These are phyloP conservation scores for Parnassius orleans DNA, from an alignment of 2,888 invertebrate genomes.

Conservation along the genomic window DNA sequence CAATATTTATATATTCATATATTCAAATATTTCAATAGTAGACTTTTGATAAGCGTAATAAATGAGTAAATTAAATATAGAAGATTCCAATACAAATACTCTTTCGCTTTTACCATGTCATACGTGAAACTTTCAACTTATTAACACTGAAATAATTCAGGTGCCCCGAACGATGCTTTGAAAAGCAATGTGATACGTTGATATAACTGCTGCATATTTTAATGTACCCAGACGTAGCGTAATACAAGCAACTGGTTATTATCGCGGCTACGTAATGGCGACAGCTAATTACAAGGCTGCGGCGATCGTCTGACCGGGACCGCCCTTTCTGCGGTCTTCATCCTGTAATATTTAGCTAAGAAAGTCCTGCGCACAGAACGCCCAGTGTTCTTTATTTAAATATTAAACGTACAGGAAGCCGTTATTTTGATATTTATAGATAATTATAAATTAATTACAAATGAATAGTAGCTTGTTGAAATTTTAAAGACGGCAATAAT, in stretches of 20 bases:
- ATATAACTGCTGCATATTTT: constrained; percentile 4
- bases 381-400: background rate
- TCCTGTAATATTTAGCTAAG: background rate
- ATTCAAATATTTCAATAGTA: too few relatives aligned
- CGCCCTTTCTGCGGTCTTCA: background rate
- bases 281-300: constrained; percentile 3
- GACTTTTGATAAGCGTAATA: too few relatives aligned
- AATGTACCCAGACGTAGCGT: background rate
- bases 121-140: too few relatives aligned
- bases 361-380: background rate
- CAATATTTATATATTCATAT: too few relatives aligned
- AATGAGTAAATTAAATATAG: too few relatives aligned
- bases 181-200: background rate
- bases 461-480: too few relatives aligned
- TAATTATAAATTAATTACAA: too few relatives aligned
- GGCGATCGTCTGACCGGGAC: background rate
- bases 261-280: constrained; percentile 3
- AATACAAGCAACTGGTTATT: constrained; percentile 9
- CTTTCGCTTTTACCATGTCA: too few relatives aligned
- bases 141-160: constrained; percentile 1
- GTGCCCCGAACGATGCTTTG: background rate
- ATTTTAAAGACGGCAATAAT: too few relatives aligned
- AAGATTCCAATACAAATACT: too few relatives aligned
- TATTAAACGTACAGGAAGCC: background rate
- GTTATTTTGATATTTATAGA: too few relatives aligned